A percentile compares a stretch with the other conserved stretches of the same genome.
These are phyloP conservation scores for Bergia puertoricense DNA, from an alignment of 92 coral and sea anemone species.

Conservation along the genomic window DNA sequence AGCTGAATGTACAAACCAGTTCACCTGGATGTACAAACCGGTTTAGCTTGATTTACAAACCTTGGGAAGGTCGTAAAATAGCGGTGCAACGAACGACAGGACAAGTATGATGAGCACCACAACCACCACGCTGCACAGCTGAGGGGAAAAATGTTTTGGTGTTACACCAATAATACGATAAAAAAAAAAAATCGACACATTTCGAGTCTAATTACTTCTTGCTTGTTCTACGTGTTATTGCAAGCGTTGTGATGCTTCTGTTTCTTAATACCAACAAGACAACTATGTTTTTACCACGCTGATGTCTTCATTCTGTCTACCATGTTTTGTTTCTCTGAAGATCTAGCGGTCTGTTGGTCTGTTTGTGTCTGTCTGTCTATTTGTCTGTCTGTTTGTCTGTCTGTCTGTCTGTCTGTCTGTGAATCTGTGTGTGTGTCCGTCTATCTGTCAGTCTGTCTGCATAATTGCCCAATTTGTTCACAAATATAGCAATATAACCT, in stretches of 20 bases:
- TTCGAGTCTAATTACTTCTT: neutral
- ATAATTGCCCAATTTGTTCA: neutral
- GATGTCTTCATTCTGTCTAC: neutral
- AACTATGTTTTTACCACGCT: neutral
- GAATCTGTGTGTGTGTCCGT: neutral
- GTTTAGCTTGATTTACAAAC: slow-evolving; percentile 35
- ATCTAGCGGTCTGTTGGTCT: neutral
- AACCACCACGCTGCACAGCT: slow-evolving; percentile 77
- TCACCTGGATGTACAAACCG: neutral
- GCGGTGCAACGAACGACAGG: slow-evolving; percentile 79
- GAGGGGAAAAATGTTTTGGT: neutral
- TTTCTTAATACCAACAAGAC: neutral
- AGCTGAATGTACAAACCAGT: neutral
- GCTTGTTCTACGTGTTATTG: neutral
- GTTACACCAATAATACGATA: neutral
- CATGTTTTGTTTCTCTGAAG: neutral
- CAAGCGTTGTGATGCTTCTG: neutral
- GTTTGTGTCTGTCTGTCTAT: neutral
- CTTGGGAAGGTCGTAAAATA: slow-evolving; percentile 93
- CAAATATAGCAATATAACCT: neutral
- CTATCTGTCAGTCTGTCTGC: neutral
- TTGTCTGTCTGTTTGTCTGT: neutral
- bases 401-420: neutral
- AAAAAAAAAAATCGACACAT: neutral
- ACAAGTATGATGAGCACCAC: slow-evolving; percentile 73